A percentile compares a stretch with the other conserved stretches of the same genome.
Conservation (phyloP, 2,888 invertebrate species). For the Acrocyrtus sp. region DNA sequence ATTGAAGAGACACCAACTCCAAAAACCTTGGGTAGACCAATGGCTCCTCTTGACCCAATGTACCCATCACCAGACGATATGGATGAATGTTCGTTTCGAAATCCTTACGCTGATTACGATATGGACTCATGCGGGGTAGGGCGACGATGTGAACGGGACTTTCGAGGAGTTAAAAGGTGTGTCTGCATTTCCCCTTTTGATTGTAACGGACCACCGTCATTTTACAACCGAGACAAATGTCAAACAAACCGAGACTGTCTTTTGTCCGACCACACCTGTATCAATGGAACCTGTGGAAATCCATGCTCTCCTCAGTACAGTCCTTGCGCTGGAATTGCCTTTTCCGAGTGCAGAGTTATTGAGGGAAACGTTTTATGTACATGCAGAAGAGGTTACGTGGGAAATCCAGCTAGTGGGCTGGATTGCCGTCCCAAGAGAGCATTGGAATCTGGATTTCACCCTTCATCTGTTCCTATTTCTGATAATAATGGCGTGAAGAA, state of each 20-base stretch:
- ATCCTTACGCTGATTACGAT: conserved; percentile 44
- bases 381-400: conserved; percentile 41
- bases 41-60: conserved; percentile 4
- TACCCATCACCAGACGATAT: conserved; percentile 5
- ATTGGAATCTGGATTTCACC: too few relatives aligned
- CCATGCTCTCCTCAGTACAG: conserved; percentile 39
- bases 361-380: conserved; percentile 47
- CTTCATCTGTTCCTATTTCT: too few relatives aligned
- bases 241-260: conserved; percentile 34
- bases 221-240: conserved; percentile 17
- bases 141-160: conserved; percentile 39
- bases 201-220: conserved; percentile 32
- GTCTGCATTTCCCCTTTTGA: conserved; percentile 47
- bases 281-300: conserved; percentile 40
- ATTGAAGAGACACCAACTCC: conserved; percentile 1
- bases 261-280: conserved; percentile 37
- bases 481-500: too few relatives aligned
- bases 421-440: conserved; percentile 45
- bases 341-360: conserved; percentile 44
- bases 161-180: conserved; percentile 32
- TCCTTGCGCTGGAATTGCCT: conserved; percentile 43
- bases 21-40: not conserved
- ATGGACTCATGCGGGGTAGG: conserved; percentile 44
- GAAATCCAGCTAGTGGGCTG: conserved; percentile 42
- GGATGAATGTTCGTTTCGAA: conserved; percentile 39